Percentiles rank a stretch among this genome's conserved stretches.
Evolutionary conservation across 1,140 invertebrate genomes (phyloP).

Genomic region (Dryas iulia): DNA sequence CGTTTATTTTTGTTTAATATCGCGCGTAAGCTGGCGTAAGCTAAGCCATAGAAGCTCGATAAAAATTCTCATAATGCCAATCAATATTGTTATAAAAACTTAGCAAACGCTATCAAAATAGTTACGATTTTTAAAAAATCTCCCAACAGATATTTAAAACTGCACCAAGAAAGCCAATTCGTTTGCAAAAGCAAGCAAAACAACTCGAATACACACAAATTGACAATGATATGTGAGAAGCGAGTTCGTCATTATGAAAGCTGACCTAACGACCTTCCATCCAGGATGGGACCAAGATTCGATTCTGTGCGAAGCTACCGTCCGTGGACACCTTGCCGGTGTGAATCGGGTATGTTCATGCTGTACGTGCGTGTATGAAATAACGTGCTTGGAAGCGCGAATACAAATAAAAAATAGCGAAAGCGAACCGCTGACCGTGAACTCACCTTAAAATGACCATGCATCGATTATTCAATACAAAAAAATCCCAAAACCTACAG

Average conservation of each 20-base stretch:
- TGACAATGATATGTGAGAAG: slow-evolving; percentile 75
- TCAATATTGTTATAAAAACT: background rate
- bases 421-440: slow-evolving; percentile 15
- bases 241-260: slow-evolving; percentile 71
- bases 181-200: slow-evolving; percentile 74
- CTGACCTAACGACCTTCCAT: slow-evolving; percentile 59
- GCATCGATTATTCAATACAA: background rate
- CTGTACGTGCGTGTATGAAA: slow-evolving; percentile 31
- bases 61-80: background rate
- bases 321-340: slow-evolving; percentile 62
- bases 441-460: slow-evolving; percentile 24
- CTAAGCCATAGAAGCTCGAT: slow-evolving; percentile 4
- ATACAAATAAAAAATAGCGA: slow-evolving; percentile 1
- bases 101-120: background rate
- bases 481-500: background rate
- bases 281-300: slow-evolving; percentile 37
- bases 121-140: slow-evolving; percentile 3
- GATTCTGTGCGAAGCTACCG: slow-evolving; percentile 60
- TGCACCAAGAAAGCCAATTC: slow-evolving; percentile 39
- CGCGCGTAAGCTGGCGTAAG: slow-evolving; percentile 16
- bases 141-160: slow-evolving; percentile 14
- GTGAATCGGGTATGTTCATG: slow-evolving; percentile 71
- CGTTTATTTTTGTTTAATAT: background rate
- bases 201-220: slow-evolving; percentile 65
- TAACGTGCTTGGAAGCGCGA: slow-evolving; percentile 28